Evolutionary conservation across 2,888 invertebrate genomes (phyloP).

Genomic region (Amiota communis): DNA sequence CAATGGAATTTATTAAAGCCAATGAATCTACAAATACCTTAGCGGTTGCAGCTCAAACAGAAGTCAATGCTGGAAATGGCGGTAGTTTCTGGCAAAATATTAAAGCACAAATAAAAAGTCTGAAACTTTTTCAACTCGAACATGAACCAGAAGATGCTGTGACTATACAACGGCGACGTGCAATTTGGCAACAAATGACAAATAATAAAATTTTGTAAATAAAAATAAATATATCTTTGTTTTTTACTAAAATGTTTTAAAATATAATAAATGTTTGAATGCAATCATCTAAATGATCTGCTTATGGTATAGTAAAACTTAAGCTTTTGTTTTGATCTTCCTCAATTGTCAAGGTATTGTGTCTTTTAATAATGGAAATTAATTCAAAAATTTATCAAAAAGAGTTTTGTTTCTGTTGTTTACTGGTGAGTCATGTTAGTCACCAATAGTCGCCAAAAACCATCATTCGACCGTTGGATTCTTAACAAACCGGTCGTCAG

Average conservation of each 20-base stretch:
- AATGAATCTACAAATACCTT: neutral
- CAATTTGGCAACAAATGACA: neutral
- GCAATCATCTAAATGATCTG: no score
- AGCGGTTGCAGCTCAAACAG: no score
- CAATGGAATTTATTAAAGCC: neutral
- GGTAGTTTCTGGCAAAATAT: conserved; percentile 5
- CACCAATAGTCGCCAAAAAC: neutral
- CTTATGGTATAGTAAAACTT: no score
- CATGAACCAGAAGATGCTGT: neutral
- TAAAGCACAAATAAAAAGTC: neutral
- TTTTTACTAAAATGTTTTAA: no score
- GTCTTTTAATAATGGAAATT: no score
- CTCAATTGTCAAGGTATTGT: no score
- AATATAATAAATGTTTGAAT: no score
- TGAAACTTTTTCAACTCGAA: neutral
- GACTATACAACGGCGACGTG: neutral
- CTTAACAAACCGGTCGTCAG: conserved; percentile 1
- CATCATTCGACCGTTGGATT: conserved; percentile 1
- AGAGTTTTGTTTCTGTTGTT: no score
- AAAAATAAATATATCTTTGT: no score
- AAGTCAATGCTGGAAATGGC: neutral
- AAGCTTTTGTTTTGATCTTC: no score
- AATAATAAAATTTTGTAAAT: conserved; percentile 11
- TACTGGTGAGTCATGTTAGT: conserved; percentile 7
- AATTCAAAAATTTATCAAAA: no score